phyloP scores from a whole-genome alignment of 2,888 invertebrate species.

The Cactoblastis cactorum region DNA sequence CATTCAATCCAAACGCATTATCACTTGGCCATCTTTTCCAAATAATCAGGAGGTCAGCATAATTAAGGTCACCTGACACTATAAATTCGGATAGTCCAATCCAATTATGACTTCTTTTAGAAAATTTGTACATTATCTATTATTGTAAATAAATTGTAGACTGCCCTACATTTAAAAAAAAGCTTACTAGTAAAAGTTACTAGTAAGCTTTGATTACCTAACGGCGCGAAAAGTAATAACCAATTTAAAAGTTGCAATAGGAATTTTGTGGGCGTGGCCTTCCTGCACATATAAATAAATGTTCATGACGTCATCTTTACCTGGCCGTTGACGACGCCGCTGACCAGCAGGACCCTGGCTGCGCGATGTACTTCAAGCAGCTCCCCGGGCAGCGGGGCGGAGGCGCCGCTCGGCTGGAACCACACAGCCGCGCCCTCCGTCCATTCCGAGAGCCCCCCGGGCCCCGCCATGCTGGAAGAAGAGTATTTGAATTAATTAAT shows the following conservation, averaged over 20 bases:
- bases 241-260: too few relatives aligned
- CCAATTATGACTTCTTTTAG: background rate
- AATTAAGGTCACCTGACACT: background rate
- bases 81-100: background rate
- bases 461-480: slow-evolving; percentile 62
- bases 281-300: too few relatives aligned
- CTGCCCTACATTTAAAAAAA: too few relatives aligned
- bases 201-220: too few relatives aligned
- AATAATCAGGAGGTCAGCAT: slow-evolving; percentile 1
- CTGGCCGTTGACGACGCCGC: slow-evolving; percentile 92
- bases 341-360: slow-evolving; percentile 93
- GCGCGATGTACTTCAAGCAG: slow-evolving; percentile 94
- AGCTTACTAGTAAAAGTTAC: too few relatives aligned
- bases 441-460: slow-evolving; percentile 81
- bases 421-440: slow-evolving; percentile 92
- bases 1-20: too few relatives aligned
- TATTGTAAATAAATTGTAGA: too few relatives aligned
- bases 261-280: too few relatives aligned
- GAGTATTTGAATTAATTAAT: too few relatives aligned
- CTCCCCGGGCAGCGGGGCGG: slow-evolving; percentile 94
- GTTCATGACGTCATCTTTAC: slow-evolving; percentile 51
- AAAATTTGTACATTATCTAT: background rate
- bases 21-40: too few relatives aligned
- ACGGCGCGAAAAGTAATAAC: too few relatives aligned
- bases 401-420: slow-evolving; percentile 93